Evolutionary conservation across 2,888 invertebrate species (phyloP), one percentile per base, ranked within the genome.

Genomic region (Tethea ocularis): DNA sequence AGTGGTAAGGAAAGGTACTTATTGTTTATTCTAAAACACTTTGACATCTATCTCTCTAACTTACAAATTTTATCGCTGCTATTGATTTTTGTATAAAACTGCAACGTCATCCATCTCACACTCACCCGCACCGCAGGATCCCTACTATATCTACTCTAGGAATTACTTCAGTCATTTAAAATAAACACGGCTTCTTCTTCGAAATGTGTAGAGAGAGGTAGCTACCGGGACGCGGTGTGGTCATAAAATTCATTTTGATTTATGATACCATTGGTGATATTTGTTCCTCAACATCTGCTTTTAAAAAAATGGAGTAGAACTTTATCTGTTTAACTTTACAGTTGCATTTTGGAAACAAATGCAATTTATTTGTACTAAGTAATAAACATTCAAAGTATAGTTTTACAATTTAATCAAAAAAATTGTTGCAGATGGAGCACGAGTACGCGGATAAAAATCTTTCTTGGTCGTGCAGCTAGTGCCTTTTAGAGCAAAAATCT

Each of bases 131-230:
- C n/a, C n/a, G n/a, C n/a, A 73, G 71, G 64, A 71, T 69, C 71
- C 74, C 77, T 71, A 74, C 74, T 72, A 41, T 7, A 5, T n/a
- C 71, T 74, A 80, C 83, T 84, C 81, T 83, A 75, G 76, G 79
- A 85, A 89, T 84, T 79, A 83, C 85, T 86, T 83, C 82, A 84
- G 86, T 84, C 79, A 81, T 85, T 88, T 86, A 83, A 90, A 89
- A 89, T 89, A 91, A 89, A 91, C 84, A 90, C 78, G 65, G 73
- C 78, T 87, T n/a, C 38, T 38, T 88, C 83, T 73, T 75, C 72
- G 84, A 86, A 87, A 80, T 80, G 71, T 77, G 71, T 75, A 75
- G 78, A 77, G 77, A 82, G 81, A 84, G 81, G 75, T 80, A 80
- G 81, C 72, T 71, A 67, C 78, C 74, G 82, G 82, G 79, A 75